A percentile compares a stretch with the other conserved stretches of the same genome.
Conservation (phyloP, 2,797 vertebrate genomes). For the Rhinoraja longicauda region DNA sequence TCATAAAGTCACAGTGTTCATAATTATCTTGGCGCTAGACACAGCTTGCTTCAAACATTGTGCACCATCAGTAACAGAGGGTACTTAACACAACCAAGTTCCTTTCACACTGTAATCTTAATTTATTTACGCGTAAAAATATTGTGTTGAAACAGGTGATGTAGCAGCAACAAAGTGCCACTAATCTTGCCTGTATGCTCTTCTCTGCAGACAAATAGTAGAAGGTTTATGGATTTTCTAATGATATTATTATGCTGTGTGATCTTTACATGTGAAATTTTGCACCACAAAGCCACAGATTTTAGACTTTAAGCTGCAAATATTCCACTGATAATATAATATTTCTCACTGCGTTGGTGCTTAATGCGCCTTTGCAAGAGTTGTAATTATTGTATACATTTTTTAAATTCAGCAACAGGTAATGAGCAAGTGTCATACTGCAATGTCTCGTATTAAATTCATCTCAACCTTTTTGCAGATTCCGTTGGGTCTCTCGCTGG, state of each 20-base stretch:
- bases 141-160: slow-evolving; percentile 29
- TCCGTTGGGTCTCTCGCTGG: neutral
- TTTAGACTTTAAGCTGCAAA: neutral
- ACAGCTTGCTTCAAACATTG: neutral
- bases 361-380: neutral
- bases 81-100: neutral
- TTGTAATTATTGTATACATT: neutral
- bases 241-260: slow-evolving; percentile 16
- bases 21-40: neutral
- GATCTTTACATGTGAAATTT: neutral
- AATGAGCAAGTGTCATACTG: no score
- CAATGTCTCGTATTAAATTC: neutral
- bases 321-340: neutral
- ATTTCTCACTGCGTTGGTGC: neutral
- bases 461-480: neutral
- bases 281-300: neutral
- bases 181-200: neutral
- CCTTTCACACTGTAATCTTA: slow-evolving; percentile 3
- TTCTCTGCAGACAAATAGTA: slow-evolving; percentile 15
- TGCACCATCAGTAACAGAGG: neutral
- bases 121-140: slow-evolving; percentile 33
- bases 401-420: neutral
- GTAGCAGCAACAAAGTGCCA: slow-evolving; percentile 4
- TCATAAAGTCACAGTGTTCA: neutral
- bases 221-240: neutral